Evolutionary conservation across 2,113 vertebrate genomes (phyloP).

Genomic region (Aegotheles bennettii): DNA sequence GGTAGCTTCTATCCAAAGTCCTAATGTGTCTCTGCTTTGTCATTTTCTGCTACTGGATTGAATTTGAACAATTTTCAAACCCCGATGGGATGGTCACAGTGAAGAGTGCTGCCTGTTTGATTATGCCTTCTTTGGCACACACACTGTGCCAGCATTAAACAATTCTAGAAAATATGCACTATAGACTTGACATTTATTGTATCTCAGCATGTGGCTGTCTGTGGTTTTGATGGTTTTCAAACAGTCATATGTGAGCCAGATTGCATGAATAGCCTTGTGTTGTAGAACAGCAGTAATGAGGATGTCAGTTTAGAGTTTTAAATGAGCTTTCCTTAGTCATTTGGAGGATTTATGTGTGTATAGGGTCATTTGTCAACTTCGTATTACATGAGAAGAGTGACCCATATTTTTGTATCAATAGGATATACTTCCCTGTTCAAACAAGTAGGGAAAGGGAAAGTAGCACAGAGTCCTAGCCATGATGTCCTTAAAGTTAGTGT

Average conservation of each 20-base stretch:
- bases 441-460: neutral
- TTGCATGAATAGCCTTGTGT: neutral
- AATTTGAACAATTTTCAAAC: neutral
- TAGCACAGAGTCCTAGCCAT: neutral
- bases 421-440: neutral
- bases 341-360: conserved; percentile 28
- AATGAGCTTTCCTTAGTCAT: neutral
- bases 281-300: conserved; percentile 30
- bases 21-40: neutral
- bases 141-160: neutral
- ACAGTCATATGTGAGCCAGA: conserved; percentile 15
- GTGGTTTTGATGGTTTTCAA: conserved; percentile 35
- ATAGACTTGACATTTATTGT: conserved; percentile 14
- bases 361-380: neutral
- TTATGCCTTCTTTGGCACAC: neutral
- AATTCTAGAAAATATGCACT: neutral
- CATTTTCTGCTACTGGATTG: neutral
- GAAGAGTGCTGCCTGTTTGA: neutral
- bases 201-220: neutral
- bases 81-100: neutral
- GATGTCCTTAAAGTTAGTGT: neutral
- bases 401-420: neutral
- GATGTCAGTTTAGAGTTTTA: conserved; percentile 29
- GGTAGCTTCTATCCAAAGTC: neutral
- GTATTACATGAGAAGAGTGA: neutral